Evolutionary conservation across 2,797 vertebrate species (phyloP).

Genomic region (Protosalanx chinensis): DNA sequence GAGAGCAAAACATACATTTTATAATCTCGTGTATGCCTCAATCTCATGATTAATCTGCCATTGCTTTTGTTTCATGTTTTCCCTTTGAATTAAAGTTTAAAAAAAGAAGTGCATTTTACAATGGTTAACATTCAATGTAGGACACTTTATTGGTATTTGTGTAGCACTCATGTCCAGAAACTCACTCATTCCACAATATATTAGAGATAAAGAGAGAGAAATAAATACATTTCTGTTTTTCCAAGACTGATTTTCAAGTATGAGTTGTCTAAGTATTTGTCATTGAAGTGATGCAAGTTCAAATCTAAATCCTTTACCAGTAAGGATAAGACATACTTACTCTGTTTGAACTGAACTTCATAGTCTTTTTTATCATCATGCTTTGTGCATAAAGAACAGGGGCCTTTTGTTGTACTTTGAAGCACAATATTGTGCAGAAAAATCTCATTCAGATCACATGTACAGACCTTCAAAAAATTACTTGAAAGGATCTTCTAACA

Average conservation of each 20-base stretch:
- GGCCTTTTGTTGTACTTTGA: constrained; percentile 34
- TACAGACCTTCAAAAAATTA: constrained; percentile 28
- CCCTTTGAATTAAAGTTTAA: neutral
- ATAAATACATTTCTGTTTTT: constrained; percentile 45
- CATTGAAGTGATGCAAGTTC: too few relatives aligned
- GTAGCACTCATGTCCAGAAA: constrained; percentile 49
- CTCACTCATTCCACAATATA: constrained; percentile 41
- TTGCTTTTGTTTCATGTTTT: too few relatives aligned
- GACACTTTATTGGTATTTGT: constrained; percentile 59
- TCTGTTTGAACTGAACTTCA: constrained; percentile 24
- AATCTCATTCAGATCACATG: constrained; percentile 6
- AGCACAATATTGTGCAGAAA: constrained; percentile 19
- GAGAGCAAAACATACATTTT: neutral
- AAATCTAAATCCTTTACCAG: constrained; percentile 15
- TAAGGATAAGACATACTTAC: constrained; percentile 27
- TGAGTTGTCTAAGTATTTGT: neutral
- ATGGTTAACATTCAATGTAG: constrained; percentile 14
- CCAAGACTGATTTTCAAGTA: neutral
- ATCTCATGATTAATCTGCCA: too few relatives aligned
- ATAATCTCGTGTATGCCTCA: too few relatives aligned
- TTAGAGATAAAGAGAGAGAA: constrained; percentile 49
- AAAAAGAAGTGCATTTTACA: neutral
- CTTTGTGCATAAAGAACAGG: constrained; percentile 25
- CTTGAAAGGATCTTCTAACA: constrained; percentile 22
- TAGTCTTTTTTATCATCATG: constrained; percentile 27